These are phyloP conservation scores for Berghia stephanieae DNA, from an alignment of 1,140 invertebrate species.

Conservation along the genomic window DNA sequence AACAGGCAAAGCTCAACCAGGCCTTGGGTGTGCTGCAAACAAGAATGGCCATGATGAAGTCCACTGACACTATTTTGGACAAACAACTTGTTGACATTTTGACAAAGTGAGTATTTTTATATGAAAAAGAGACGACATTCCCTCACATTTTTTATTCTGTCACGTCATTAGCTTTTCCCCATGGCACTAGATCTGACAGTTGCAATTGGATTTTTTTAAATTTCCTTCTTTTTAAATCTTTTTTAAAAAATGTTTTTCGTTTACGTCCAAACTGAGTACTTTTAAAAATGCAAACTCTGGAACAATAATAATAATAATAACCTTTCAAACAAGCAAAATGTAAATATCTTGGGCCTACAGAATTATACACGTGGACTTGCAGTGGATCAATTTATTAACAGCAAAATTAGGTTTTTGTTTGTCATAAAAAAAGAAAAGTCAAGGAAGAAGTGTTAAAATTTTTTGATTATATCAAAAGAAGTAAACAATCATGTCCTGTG, in stretches of 20 bases:
- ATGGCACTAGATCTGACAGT: neutral
- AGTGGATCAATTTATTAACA: too few species aligned
- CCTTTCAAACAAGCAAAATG: too few species aligned
- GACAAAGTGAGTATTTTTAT: constrained; percentile 31
- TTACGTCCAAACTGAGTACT: too few species aligned
- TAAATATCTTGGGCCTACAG: too few species aligned
- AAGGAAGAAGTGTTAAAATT: too few species aligned
- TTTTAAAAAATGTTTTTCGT: neutral
- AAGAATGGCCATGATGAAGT: constrained; percentile 23
- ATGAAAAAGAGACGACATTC: neutral
- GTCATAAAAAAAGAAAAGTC: too few species aligned
- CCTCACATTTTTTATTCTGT: neutral
- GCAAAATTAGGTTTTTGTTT: too few species aligned
- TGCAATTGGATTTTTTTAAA: neutral
- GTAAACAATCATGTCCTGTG: too few species aligned
- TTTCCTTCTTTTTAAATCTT: neutral
- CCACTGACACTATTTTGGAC: constrained; percentile 19
- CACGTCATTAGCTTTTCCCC: neutral
- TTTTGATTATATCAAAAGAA: too few species aligned
- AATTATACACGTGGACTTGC: too few species aligned
- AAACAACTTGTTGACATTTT: constrained; percentile 32
- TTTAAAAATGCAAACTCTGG: too few species aligned
- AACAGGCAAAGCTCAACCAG: constrained; percentile 56
- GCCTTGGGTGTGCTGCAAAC: constrained; percentile 51
- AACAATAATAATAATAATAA: too few species aligned